phyloP scores from a whole-genome alignment of 2,113 vertebrate genomes.

The Sapajus apella region DNA sequence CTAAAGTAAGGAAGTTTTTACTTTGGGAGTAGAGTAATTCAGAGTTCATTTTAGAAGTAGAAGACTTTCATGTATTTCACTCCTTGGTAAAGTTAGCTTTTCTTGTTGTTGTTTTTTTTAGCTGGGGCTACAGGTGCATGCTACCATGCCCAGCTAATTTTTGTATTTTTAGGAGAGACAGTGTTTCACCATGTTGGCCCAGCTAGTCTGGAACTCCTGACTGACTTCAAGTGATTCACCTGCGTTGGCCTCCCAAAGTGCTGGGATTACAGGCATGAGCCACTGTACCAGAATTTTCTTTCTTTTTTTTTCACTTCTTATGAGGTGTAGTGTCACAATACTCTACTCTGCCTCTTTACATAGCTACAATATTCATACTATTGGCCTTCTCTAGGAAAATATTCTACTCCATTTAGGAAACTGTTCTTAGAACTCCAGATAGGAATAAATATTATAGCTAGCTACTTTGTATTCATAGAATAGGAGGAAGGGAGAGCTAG shows the following conservation, averaged over 20 bases:
- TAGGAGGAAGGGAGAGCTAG: not conserved
- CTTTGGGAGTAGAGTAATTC: not conserved
- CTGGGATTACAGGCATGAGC: too few species aligned
- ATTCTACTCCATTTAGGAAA: not conserved
- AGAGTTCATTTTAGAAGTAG: not conserved
- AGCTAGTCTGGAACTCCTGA: too few species aligned
- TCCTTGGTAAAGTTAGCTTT: not conserved
- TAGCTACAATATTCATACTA: not conserved
- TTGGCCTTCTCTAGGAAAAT: not conserved
- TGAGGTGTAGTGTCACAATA: not conserved
- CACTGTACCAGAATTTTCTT: too few species aligned
- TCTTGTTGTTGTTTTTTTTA: not conserved
- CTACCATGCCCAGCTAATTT: too few species aligned
- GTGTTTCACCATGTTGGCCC: too few species aligned
- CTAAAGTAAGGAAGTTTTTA: not conserved
- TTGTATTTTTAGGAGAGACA: too few species aligned
- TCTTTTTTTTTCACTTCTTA: not conserved
- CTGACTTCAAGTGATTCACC: too few species aligned
- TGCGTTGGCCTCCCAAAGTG: too few species aligned
- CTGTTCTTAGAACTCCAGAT: not conserved
- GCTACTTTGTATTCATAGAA: not conserved
- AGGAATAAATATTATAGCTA: not conserved
- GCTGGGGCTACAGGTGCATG: too few species aligned
- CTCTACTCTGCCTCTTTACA: not conserved
- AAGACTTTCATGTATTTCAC: not conserved